Base-by-base conservation (phyloP, 1,140 invertebrate genomes). In the Trachymyrmex cornetzi region DNA sequence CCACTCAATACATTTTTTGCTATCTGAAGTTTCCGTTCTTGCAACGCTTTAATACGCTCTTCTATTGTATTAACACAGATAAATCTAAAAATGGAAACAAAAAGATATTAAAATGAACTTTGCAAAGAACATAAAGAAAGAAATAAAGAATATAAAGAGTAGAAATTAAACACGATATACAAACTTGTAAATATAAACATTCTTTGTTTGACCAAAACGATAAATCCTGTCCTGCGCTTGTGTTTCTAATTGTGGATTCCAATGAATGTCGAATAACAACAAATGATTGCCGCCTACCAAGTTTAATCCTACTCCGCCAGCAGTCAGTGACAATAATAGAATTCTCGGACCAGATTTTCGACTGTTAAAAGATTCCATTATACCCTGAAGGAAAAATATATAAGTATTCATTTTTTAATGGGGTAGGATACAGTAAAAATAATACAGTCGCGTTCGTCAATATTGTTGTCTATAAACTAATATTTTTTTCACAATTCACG, bases 171-270 rank as follows among this genome's bases (percentile, higher is more conserved):
- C 0, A 19, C 0, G 14, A 27, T 57, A 16, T 71, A 91, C 93
- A 93, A 95, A 98, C 97, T 98, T 98, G 93, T 99, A 98, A 66
- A 99, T 97, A 77, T 96, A 96, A 0, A 99, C 98, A 92, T 96
- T 93, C 93, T 97, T 98, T 19, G 93, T 97, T 93, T 99, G 99
- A 0, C 99, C 99, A 66, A 99, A 97, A 80, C 99, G 96, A 95
- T 99, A 98, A 66, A 99, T 97, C 64, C 98, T 96, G 95, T 99
- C 98, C 95, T 98, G 98, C 0, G 98, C 98, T 94, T 99, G 98
- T 6, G 97, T 95, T 95, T 99, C 98, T 30, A 99, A 95, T 90
- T 99, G 98, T 0, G 98, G 99, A 96, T 99, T 99, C 98, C 99
- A 99, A 94, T 99, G 98, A 71, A 98, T 96, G 95, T 99, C 99